Base-by-base conservation (phyloP, 2,888 invertebrate genomes). In the Mesochorus sp. region DNA sequence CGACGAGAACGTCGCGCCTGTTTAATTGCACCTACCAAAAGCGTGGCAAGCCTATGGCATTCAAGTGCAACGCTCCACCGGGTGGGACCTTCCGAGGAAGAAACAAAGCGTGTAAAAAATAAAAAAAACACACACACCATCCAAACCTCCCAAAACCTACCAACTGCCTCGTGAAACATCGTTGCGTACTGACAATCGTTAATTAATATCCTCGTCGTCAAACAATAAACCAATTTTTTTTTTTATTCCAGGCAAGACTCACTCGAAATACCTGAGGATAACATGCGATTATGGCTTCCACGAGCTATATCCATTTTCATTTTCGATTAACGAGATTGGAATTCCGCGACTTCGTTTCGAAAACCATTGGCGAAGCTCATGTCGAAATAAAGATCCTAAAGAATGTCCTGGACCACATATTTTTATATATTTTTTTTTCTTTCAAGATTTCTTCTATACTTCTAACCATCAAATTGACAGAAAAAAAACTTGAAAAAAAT, bases 21-120 rank as follows among this genome's bases (percentile, higher is more conserved):
- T 74, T 85, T 86, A 86, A 86, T 86, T 85, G 81, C 82, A 59
- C 14, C 51, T 51, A 67, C 39, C 26, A 37, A 67, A 72, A 72
- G 72, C 72, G 72, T 64, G 55, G 61, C 71, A 62, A 71, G 61
- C 51, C n/a, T 47, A 47, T 21, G 72, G 44, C 72, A 72, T 39
- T 55, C 55, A 26, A 62, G 31, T 47, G 39, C 51, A 44, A 62
- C 51, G 42, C 53, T 12, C 14, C 12, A 37, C 49, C 14, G 34
- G 1, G 8, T 12, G 21, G 8, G 10, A 47, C 57, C 21, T 17
- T n/a, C 24, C 12, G 12, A 42, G 24, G 12, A 26, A 26, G 12
- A 47, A 49, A 49, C 14, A 4, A 24, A 10, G 24, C 21, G 12
- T 24, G 24, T n/a, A 21, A 5, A n/a, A 2, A 61, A 1, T n/a